These are phyloP conservation scores for Drosophila meridionalis DNA, from an alignment of 2,888 invertebrate genomes.

Conservation along the genomic window DNA sequence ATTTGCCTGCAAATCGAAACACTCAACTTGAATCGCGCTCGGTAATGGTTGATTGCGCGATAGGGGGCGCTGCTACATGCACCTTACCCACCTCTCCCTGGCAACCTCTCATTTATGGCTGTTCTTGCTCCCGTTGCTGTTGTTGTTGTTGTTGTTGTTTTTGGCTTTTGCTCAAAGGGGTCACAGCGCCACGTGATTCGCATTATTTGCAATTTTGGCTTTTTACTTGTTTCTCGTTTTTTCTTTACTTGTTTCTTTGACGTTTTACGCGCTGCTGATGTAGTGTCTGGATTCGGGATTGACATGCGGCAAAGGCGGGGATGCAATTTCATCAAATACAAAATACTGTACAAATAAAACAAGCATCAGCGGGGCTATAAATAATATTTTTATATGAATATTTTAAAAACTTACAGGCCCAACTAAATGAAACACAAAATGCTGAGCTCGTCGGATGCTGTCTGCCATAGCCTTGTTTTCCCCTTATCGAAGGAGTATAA, in stretches of 20 bases:
- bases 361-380: neutral
- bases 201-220: conserved; percentile 74
- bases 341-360: neutral
- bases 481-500: neutral
- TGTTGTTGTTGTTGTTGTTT: neutral
- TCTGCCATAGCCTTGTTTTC: neutral
- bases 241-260: conserved; percentile 12
- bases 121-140: conserved; percentile 4
- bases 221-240: conserved; percentile 49
- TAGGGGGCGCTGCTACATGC: conserved; percentile 17
- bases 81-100: conserved; percentile 16
- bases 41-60: conserved; percentile 74
- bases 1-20: conserved; percentile 79
- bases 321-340: neutral
- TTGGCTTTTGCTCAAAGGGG: conserved; percentile 33
- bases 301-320: neutral
- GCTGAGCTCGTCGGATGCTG: neutral
- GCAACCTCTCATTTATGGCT: conserved; percentile 32
- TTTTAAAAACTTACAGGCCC: neutral
- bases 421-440: neutral
- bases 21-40: conserved; percentile 73
- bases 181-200: conserved; percentile 71
- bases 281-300: conserved; percentile 15
- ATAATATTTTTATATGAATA: conserved; percentile 1
- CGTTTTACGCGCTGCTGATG: conserved; percentile 57